These are phyloP conservation scores for Baryphthengus martii DNA, from an alignment of 2,113 vertebrate genomes.

Conservation along the genomic window DNA sequence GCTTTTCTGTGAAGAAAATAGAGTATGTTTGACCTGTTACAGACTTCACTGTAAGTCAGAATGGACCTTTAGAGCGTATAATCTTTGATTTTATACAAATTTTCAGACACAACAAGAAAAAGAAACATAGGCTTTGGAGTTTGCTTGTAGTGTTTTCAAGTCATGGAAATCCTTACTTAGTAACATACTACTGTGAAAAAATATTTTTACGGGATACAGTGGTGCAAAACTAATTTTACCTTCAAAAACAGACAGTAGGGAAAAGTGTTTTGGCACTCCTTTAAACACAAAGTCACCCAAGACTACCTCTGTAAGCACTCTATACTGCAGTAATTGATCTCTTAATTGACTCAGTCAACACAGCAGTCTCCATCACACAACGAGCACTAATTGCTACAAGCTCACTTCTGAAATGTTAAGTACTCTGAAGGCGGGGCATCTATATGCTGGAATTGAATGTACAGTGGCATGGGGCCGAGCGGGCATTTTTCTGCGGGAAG, in stretches of 20 bases:
- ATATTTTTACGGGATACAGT: background rate
- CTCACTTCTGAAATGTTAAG: background rate
- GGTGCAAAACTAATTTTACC: background rate
- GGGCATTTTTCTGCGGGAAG: background rate
- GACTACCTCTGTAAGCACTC: slow-evolving; percentile 57
- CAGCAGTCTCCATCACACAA: slow-evolving; percentile 57
- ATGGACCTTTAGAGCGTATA: background rate
- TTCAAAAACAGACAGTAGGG: background rate
- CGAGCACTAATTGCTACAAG: slow-evolving; percentile 78
- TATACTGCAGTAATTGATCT: slow-evolving; percentile 75
- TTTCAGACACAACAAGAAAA: background rate
- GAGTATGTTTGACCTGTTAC: background rate
- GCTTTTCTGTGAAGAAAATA: background rate
- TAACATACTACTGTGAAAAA: background rate
- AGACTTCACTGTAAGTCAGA: background rate
- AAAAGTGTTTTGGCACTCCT: background rate
- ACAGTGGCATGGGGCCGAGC: background rate
- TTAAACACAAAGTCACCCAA: slow-evolving; percentile 25
- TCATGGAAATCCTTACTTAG: background rate
- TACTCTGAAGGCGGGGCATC: background rate
- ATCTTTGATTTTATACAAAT: background rate
- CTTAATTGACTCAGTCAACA: slow-evolving; percentile 81
- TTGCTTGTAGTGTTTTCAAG: background rate
- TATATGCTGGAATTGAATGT: background rate
- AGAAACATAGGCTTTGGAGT: background rate